Evolutionary conservation across 2,113 vertebrate species (phyloP).

Genomic region (Phyllopteryx taeniolatus): DNA sequence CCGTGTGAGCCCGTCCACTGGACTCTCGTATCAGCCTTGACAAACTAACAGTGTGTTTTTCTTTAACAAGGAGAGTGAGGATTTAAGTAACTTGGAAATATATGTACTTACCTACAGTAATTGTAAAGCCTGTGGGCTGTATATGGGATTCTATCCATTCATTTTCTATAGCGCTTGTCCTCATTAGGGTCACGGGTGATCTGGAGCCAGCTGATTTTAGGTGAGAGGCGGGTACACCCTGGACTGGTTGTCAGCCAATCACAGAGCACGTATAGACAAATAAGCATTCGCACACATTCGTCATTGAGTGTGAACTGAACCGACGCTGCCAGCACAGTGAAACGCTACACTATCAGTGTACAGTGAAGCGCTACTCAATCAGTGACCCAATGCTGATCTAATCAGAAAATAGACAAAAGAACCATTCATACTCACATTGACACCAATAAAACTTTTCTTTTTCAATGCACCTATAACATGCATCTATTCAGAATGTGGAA

Average conservation of each 20-base stretch:
- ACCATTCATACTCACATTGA: neutral
- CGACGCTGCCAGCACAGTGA: neutral
- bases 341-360: too few species aligned
- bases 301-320: neutral
- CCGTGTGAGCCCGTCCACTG: neutral
- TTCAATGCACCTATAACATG: too few species aligned
- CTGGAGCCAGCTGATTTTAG: neutral
- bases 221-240: neutral
- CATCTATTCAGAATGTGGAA: too few species aligned
- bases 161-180: neutral
- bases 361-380: neutral
- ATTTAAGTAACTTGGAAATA: neutral
- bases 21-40: slow-evolving; percentile 2
- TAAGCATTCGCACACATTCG: neutral
- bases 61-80: neutral
- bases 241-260: neutral
- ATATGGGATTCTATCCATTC: neutral
- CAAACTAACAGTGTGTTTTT: neutral
- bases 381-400: neutral
- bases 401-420: neutral
- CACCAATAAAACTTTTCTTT: too few species aligned
- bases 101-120: too few species aligned
- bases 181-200: neutral
- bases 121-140: neutral
- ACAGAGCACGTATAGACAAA: neutral